Base-by-base conservation (phyloP, 2,888 invertebrate species). In the Drosophila siamana region DNA sequence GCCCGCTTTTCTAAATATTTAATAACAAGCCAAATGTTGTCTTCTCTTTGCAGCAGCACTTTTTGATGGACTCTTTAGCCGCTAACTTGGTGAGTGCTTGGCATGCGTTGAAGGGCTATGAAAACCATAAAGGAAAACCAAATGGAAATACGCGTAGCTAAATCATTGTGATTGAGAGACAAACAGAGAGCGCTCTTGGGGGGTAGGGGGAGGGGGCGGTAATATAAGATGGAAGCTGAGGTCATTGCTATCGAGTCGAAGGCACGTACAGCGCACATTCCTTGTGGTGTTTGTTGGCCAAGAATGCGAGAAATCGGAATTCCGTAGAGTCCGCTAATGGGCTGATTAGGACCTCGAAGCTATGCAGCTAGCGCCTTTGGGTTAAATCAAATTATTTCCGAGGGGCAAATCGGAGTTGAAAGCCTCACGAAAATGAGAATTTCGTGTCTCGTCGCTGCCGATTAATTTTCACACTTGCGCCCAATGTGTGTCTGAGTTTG, bases 221-320 rank as follows among this genome's bases (percentile, higher is more conserved):
- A 57, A 69, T 24, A 57, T 48, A 51, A 55, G 71, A 59, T 54
- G 57, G 72, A 71, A 60, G 73, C 65, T 77, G 54, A 71, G 72
- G 72, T 51, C 72, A 59, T 16, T 40, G 30, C 38, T 36, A 54
- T 38, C 15, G n/a, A 24, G 22, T 28, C 26, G 22, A 11, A 60
- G 77, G 73, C 78, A 77, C 73, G 77, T 73, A 55, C 33, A 9
- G 51, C 13, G 59, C 73, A 64, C 73, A 64, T 73, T 76, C 73
- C 60, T 50, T 41, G 8, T 11, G 44, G 28, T 44, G 30, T 3
- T n/a, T n/a, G 33, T n/a, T n/a, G 36, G n/a, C 26, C 40, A 56
- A 62, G 33, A 61, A 50, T 28, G 11, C 33, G 7, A 54, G 41
- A 26, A 40, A 43, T 38, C 13, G 36, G 33, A 55, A 40, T 46